phyloP scores from a whole-genome alignment of 2,888 invertebrate species.

The Acleris emargana region DNA sequence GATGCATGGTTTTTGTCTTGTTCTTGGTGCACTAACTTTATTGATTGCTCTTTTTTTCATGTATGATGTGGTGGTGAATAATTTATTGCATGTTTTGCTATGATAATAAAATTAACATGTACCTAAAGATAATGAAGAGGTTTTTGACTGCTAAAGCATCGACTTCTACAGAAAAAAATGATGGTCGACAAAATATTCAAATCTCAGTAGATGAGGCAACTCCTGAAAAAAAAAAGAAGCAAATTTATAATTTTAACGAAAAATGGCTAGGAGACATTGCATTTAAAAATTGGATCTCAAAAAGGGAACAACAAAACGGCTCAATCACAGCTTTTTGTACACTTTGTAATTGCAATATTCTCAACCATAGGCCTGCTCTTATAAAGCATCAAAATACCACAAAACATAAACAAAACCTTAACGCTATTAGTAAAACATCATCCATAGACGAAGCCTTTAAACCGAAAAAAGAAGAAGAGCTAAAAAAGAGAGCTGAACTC shows the following conservation, averaged over 20 bases:
- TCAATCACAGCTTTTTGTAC: background rate
- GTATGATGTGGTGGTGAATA: too few species aligned
- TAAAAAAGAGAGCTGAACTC: conserved; percentile 37
- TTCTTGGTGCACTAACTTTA: too few species aligned
- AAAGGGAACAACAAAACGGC: background rate
- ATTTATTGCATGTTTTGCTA: too few species aligned
- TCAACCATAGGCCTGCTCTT: conserved; percentile 39
- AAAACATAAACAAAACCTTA: conserved; percentile 34
- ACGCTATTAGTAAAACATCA: conserved; percentile 28
- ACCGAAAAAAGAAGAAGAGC: conserved; percentile 37
- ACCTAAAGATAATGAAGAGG: too few species aligned
- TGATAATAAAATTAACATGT: too few species aligned
- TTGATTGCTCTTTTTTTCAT: too few species aligned
- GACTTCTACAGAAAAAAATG: too few species aligned
- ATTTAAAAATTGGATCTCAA: background rate
- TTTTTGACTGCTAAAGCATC: too few species aligned
- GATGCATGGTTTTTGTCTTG: too few species aligned
- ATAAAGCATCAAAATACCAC: conserved; percentile 30
- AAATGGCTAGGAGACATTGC: background rate
- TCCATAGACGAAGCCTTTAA: conserved; percentile 34
- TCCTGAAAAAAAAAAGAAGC: background rate
- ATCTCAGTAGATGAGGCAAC: too few species aligned
- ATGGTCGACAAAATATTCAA: too few species aligned
- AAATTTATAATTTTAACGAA: background rate
- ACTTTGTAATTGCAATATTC: conserved; percentile 32